A percentile compares a stretch with the other conserved stretches of the same genome.
Evolutionary conservation across 1,140 invertebrate genomes (phyloP).

Genomic region (Drosophila punjabiensis): DNA sequence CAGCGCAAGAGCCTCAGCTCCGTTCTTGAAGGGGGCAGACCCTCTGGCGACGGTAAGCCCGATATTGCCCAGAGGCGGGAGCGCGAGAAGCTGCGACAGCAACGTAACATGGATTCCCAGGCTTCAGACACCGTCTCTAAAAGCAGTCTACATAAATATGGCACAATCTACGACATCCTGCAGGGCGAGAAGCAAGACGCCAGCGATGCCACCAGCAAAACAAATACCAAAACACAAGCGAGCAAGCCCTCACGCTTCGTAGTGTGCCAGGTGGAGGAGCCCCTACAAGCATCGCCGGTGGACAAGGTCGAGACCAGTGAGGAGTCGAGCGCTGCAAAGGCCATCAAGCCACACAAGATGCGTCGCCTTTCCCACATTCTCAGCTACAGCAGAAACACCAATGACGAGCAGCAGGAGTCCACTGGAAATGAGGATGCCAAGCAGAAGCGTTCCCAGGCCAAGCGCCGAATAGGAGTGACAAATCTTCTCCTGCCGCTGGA

Average conservation of each 20-base stretch:
- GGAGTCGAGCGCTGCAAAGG: slow-evolving; percentile 18
- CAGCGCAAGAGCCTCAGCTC: slow-evolving; percentile 79
- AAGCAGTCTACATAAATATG: slow-evolving; percentile 66
- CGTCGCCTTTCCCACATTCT: slow-evolving; percentile 84
- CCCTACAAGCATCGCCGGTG: background rate
- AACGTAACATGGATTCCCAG: background rate
- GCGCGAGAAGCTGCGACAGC: slow-evolving; percentile 43
- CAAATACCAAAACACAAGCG: slow-evolving; percentile 32
- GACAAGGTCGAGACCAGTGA: slow-evolving; percentile 5
- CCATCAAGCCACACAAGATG: slow-evolving; percentile 77
- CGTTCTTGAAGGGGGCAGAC: slow-evolving; percentile 57
- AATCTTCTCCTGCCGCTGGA: slow-evolving; percentile 79
- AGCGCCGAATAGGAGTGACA: slow-evolving; percentile 70
- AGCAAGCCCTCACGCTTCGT: slow-evolving; percentile 69
- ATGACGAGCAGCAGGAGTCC: slow-evolving; percentile 22
- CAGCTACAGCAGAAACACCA: slow-evolving; percentile 58
- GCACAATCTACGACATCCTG: slow-evolving; percentile 84
- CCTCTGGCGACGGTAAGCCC: slow-evolving; percentile 69
- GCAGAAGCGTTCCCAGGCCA: slow-evolving; percentile 64
- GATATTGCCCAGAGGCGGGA: slow-evolving; percentile 72
- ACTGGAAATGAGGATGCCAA: slow-evolving; percentile 35
- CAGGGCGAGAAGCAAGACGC: slow-evolving; percentile 76
- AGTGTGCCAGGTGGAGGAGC: slow-evolving; percentile 80
- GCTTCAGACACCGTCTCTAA: background rate
- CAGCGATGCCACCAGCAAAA: slow-evolving; percentile 11